Percentiles rank a stretch among this genome's conserved stretches.
phyloP scores from a whole-genome alignment of 2,113 vertebrate species.

The Colossoma macropomum region DNA sequence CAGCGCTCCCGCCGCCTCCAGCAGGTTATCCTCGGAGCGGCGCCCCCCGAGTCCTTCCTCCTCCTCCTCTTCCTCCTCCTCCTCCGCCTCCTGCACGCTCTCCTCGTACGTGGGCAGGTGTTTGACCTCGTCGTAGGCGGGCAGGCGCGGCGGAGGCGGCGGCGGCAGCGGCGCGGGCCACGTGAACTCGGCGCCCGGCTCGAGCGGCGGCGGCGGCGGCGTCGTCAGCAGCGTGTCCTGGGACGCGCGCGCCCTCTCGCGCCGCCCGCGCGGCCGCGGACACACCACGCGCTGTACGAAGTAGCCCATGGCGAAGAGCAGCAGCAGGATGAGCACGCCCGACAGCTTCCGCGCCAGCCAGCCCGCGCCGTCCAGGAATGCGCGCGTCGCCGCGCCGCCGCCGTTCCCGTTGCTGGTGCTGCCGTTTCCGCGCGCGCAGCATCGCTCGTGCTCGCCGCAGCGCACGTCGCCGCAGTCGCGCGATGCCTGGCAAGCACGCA shows the following conservation, averaged over 20 bases:
- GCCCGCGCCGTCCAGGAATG: slow-evolving; percentile 87
- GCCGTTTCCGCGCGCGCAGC: slow-evolving; percentile 83
- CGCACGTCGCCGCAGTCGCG: slow-evolving; percentile 82
- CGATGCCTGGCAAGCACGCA: slow-evolving; percentile 71
- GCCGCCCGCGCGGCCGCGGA: slow-evolving; percentile 83
- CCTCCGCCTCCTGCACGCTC: slow-evolving; percentile 83
- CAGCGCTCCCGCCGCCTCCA: slow-evolving; percentile 41
- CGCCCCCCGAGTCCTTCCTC: not conserved
- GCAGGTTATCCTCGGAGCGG: slow-evolving; percentile 8
- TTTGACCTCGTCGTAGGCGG: slow-evolving; percentile 93
- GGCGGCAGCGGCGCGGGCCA: slow-evolving; percentile 71
- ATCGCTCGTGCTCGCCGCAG: slow-evolving; percentile 83
- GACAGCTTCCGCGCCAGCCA: slow-evolving; percentile 91
- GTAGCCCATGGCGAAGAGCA: slow-evolving; percentile 92
- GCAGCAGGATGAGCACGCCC: slow-evolving; percentile 87
- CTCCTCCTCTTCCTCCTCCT: slow-evolving; percentile 62
- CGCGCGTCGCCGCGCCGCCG: slow-evolving; percentile 85
- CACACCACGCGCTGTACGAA: slow-evolving; percentile 92
- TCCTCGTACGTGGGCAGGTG: slow-evolving; percentile 93
- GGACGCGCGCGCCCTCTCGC: slow-evolving; percentile 73
- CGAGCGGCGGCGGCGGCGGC: not conserved
- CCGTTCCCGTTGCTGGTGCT: slow-evolving; percentile 78
- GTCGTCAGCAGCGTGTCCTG: slow-evolving; percentile 85
- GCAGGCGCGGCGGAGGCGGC: slow-evolving; percentile 82
- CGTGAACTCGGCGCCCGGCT: slow-evolving; percentile 39